These are phyloP conservation scores for Petrocephalus microphthalmus DNA, from an alignment of 2,113 vertebrate genomes.

Conservation along the genomic window DNA sequence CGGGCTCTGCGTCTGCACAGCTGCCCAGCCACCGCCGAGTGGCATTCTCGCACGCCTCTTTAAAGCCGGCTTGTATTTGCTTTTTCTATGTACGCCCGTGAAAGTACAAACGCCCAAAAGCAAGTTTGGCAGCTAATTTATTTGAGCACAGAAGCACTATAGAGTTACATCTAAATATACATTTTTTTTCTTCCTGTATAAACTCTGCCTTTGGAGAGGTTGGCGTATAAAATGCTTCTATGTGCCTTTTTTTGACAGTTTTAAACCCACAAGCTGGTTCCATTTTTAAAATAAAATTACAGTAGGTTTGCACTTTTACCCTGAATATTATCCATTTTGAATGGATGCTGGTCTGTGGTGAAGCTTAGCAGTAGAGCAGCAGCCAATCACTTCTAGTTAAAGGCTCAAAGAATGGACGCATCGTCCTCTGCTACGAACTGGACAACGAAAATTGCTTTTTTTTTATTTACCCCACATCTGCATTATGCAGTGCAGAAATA, in stretches of 20 bases:
- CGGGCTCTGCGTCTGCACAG: neutral
- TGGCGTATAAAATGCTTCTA: neutral
- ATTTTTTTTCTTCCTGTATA: neutral
- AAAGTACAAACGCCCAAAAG: neutral
- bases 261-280: conserved; percentile 9
- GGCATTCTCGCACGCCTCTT: neutral
- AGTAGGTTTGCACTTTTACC: conserved; percentile 8
- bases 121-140: neutral
- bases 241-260: neutral
- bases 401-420: neutral
- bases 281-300: conserved; percentile 12
- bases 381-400: neutral
- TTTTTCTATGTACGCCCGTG: neutral
- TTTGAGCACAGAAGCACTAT: conserved; percentile 17
- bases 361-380: neutral
- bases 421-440: neutral
- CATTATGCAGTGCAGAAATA: neutral
- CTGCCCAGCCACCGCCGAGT: neutral
- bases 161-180: conserved; percentile 10
- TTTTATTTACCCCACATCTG: neutral
- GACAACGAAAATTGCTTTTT: neutral
- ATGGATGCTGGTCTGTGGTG: neutral
- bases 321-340: conserved; percentile 8
- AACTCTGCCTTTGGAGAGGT: neutral
- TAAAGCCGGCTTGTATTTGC: neutral